Conservation (phyloP, 64 coral and sea anemone species). For the Stichodactyla helianthus region DNA sequence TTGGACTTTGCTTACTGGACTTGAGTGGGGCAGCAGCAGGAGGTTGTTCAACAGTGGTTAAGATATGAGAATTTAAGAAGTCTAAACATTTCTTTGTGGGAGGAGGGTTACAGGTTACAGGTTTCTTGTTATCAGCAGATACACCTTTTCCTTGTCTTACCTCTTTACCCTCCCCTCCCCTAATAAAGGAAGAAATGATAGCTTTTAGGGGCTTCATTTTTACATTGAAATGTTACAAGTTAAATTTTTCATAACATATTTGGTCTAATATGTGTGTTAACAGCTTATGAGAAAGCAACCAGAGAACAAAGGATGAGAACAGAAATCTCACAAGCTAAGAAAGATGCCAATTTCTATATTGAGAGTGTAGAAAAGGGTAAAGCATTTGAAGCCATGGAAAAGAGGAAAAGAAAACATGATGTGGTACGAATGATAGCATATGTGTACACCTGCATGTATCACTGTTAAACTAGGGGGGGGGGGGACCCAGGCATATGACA, state of each 20-base stretch:
- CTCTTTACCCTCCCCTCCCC: too few species aligned
- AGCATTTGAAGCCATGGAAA: slow-evolving; percentile 82
- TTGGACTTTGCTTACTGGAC: too few species aligned
- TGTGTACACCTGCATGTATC: neutral
- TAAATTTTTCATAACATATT: neutral
- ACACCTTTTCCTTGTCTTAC: too few species aligned
- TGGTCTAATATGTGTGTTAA: neutral
- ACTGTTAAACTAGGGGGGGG: neutral
- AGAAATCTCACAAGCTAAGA: slow-evolving; percentile 97
- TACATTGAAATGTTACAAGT: neutral
- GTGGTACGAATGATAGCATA: neutral
- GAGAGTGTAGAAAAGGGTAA: slow-evolving; percentile 95
- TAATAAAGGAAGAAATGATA: too few species aligned
- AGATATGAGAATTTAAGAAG: too few species aligned
- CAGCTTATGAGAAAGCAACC: slow-evolving; percentile 87
- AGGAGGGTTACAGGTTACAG: too few species aligned
- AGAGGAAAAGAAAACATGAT: slow-evolving; percentile 58
- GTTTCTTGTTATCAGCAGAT: too few species aligned
- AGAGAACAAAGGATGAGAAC: slow-evolving; percentile 95
- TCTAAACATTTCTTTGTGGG: too few species aligned
- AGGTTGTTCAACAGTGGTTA: too few species aligned
- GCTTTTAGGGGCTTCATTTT: too few species aligned
- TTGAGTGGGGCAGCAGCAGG: too few species aligned
- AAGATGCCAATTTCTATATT: slow-evolving; percentile 86
- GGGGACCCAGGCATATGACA: too few species aligned